A percentile compares a stretch with the other conserved stretches of the same genome.
phyloP scores from a whole-genome alignment of 2,113 vertebrate genomes.

The Gopherus evgoodei region DNA sequence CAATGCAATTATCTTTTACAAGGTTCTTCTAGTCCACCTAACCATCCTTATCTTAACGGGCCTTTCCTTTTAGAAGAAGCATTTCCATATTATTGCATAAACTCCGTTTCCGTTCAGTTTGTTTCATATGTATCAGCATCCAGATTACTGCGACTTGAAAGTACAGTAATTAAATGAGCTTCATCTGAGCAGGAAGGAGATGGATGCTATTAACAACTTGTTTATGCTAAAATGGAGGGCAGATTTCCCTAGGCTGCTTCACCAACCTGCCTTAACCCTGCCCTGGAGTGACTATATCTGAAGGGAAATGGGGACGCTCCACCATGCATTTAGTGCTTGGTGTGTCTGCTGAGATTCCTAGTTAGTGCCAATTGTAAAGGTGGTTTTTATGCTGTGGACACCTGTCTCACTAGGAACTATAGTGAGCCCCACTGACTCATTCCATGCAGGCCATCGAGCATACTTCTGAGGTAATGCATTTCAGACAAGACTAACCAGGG shows the following conservation, averaged over 20 bases:
- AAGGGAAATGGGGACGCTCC: not conserved
- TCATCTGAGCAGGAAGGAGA: slow-evolving; percentile 61
- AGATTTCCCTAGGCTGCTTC: slow-evolving; percentile 8
- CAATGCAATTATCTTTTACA: slow-evolving; percentile 67
- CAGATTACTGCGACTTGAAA: slow-evolving; percentile 55
- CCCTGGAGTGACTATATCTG: not conserved
- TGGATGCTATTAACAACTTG: slow-evolving; percentile 40
- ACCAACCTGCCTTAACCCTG: not conserved
- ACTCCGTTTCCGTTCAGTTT: slow-evolving; percentile 72
- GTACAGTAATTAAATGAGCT: slow-evolving; percentile 67
- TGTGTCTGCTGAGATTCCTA: not conserved
- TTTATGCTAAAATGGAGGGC: slow-evolving; percentile 37
- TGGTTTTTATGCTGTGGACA: not conserved
- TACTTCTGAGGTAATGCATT: not conserved
- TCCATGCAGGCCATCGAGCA: not conserved
- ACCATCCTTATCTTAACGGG: slow-evolving; percentile 70
- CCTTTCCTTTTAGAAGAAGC: slow-evolving; percentile 32
- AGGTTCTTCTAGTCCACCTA: slow-evolving; percentile 59
- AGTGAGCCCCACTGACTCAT: not conserved
- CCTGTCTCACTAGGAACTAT: not conserved
- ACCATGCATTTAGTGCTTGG: not conserved
- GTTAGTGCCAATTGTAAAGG: not conserved
- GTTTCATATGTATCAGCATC: slow-evolving; percentile 49
- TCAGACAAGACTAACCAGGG: not conserved
- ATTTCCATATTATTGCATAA: slow-evolving; percentile 33